Evolutionary conservation across 2,797 vertebrate species (phyloP).

Genomic region (Sarcophilus harrisii): DNA sequence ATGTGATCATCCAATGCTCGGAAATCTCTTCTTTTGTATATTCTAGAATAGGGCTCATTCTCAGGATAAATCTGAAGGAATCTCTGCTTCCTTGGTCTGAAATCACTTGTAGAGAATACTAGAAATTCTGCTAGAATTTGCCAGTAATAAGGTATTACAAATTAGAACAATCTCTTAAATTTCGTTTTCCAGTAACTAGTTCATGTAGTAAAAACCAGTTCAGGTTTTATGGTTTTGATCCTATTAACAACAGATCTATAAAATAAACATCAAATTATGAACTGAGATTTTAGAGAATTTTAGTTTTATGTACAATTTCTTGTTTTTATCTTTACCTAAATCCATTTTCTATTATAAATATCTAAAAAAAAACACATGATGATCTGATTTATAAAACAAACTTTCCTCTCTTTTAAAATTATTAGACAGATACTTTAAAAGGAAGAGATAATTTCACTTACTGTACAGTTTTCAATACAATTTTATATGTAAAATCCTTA

Average conservation of each 20-base stretch:
- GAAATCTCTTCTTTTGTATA: too few relatives aligned
- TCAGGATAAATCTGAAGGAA: too few relatives aligned
- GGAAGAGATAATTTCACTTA: not conserved
- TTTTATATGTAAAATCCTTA: not conserved
- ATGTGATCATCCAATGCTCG: too few relatives aligned
- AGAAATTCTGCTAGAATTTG: too few relatives aligned
- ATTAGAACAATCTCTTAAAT: too few relatives aligned
- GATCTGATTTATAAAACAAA: not conserved
- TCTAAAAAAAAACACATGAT: not conserved
- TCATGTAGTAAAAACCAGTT: too few relatives aligned
- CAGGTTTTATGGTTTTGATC: too few relatives aligned
- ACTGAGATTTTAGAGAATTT: not conserved
- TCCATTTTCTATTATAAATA: not conserved
- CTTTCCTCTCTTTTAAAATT: not conserved
- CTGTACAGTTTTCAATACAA: not conserved
- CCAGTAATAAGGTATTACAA: too few relatives aligned
- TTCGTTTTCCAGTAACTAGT: too few relatives aligned
- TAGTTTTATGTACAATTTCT: not conserved
- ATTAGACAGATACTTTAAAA: not conserved
- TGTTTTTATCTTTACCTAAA: not conserved
- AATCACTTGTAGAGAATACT: too few relatives aligned
- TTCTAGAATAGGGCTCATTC: too few relatives aligned
- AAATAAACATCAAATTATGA: not conserved
- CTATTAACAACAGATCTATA: not conserved
- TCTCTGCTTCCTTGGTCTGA: too few relatives aligned